Conservation (phyloP, 2,797 vertebrate species). For the Gymnodraco acuticeps region DNA sequence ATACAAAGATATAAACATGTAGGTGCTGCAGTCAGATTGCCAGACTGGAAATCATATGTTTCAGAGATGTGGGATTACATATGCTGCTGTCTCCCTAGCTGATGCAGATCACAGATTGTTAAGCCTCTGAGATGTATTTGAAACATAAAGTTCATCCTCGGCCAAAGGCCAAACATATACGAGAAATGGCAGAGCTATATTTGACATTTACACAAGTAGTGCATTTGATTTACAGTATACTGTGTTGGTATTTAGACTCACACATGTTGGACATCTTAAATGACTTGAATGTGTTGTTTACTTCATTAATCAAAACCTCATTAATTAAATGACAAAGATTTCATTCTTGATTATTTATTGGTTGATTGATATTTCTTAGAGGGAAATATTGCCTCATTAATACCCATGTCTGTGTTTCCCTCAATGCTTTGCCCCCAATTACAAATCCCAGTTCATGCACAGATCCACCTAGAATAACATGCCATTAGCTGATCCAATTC, state of each 20-base stretch:
- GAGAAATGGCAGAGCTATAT: constrained; percentile 19
- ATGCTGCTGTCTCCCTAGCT: constrained; percentile 16
- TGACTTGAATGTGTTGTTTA: constrained; percentile 27
- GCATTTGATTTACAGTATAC: too few relatives aligned
- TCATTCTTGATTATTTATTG: constrained; percentile 50
- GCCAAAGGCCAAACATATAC: constrained; percentile 35
- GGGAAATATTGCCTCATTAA: constrained; percentile 44
- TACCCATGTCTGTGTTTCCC: constrained; percentile 19
- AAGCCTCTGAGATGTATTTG: constrained; percentile 59
- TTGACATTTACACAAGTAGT: constrained; percentile 1
- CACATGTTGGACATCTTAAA: constrained; percentile 2
- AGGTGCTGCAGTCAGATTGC: neutral
- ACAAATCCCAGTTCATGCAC: constrained; percentile 25
- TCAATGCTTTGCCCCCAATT: constrained; percentile 58
- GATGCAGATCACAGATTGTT: constrained; percentile 45
- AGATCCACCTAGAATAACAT: neutral
- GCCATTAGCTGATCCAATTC: constrained; percentile 1
- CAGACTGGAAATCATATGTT: neutral
- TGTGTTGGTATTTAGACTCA: neutral
- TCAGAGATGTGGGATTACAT: constrained; percentile 51
- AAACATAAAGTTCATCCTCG: constrained; percentile 55
- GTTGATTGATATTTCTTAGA: constrained; percentile 51
- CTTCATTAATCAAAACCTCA: constrained; percentile 37
- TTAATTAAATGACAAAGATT: constrained; percentile 62
- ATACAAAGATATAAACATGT: neutral